A percentile compares a stretch with the other conserved stretches of the same genome.
Conservation (phyloP, 2,888 invertebrate species). For the Caenorhabditis sp. region DNA sequence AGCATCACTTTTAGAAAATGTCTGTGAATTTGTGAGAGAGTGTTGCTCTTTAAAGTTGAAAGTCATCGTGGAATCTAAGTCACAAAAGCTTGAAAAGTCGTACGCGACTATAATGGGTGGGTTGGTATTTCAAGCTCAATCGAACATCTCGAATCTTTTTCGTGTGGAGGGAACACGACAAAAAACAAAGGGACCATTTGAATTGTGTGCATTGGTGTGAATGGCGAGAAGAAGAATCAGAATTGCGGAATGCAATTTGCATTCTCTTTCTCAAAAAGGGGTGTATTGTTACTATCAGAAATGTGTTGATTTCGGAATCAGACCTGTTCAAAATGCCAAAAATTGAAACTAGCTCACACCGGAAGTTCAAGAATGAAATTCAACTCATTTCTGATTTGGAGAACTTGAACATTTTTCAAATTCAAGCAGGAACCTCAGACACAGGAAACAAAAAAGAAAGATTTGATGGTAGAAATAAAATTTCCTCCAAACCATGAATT, state of each 20-base stretch:
- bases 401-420: no score
- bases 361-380: no score
- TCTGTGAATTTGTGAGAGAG: not conserved
- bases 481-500: not conserved
- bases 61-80: no score
- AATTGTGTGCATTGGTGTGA: conserved; percentile 1
- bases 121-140: no score
- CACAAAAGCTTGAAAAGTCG: no score
- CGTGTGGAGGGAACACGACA: not conserved
- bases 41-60: not conserved
- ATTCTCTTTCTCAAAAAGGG: not conserved
- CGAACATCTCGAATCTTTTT: no score
- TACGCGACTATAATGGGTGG: no score
- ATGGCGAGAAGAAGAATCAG: conserved; percentile 1
- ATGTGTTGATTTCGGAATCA: no score
- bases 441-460: not conserved
- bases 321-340: no score
- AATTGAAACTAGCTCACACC: no score
- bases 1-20: not conserved
- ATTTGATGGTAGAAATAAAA: not conserved
- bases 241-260: conserved; percentile 9
- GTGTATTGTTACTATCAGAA: not conserved
- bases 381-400: no score
- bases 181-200: conserved; percentile 9
- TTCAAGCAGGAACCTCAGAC: no score